Evolutionary conservation across 1,140 invertebrate genomes (phyloP), one percentile per base, ranked within the genome.

Genomic region (Diabrotica virgifera): DNA sequence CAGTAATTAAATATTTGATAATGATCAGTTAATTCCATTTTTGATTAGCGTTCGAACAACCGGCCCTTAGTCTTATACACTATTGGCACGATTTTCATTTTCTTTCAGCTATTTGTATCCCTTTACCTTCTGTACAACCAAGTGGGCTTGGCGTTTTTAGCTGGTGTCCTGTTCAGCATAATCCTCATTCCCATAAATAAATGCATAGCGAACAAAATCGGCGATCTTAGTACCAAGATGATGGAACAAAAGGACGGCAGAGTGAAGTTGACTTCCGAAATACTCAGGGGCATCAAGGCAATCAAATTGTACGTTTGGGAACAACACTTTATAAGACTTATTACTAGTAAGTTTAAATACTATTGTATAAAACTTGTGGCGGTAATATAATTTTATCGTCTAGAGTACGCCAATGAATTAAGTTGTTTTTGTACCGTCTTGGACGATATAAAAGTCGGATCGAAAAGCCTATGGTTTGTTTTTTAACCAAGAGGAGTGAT

Each of bases 291-390:
- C 24, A 95, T 98, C 55, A 86, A 89, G 67, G 89, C 91, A 10
- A 88, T 99, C 7, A 99, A 99, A 81, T 84, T 96, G 52, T 91
- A 96, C 78, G 89, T 92, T 24, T 98, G 96, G 96, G 96, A 99
- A 79, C 84, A 90, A 40, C 88, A 92, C 77, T 99, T 99, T 76
- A 83, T 88, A 5, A 61, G 71, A 55, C 74, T 67, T 46, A 81
- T 84, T 59, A 68, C 77, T 36, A 81, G 82, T 83, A 74, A 74
- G 81, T 72, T 36, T 5, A 40, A 59, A 59, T 59, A 36, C 12
- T 14, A 13, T 5, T 46, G 5, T n/a, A 10, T 6, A 46, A 46
- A 10, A 46, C 1, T 24, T 24, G 1, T 24, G 4, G 1, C 24
- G 4, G 1, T 24, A 24, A 24, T 24, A n/a, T n/a, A n/a, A n/a